Conservation (phyloP, 2,888 invertebrate species). For the Amphipyra berbera region DNA sequence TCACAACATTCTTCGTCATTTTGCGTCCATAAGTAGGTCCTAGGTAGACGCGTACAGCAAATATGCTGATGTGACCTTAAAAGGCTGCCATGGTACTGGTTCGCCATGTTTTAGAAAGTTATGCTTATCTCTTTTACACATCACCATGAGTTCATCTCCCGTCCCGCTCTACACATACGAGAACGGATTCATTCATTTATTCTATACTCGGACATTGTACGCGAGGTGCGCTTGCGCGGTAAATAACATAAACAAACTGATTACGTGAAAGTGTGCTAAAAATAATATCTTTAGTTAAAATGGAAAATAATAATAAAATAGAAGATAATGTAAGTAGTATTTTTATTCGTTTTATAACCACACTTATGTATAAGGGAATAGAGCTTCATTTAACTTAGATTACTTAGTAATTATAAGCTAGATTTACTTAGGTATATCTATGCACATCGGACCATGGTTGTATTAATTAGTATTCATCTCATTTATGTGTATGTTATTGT, state of each 20-base stretch:
- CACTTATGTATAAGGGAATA: neutral
- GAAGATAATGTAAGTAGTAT: slow-evolving; percentile 28
- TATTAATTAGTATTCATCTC: too few relatives aligned
- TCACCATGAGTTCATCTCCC: slow-evolving; percentile 17
- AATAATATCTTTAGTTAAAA: slow-evolving; percentile 50
- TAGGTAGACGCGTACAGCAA: slow-evolving; percentile 12
- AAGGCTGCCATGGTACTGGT: slow-evolving; percentile 68
- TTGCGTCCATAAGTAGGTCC: slow-evolving; percentile 8
- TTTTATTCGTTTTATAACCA: neutral
- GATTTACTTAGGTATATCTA: too few relatives aligned
- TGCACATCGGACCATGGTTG: too few relatives aligned
- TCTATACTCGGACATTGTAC: slow-evolving; percentile 62
- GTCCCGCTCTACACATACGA: slow-evolving; percentile 65
- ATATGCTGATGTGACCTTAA: slow-evolving; percentile 85
- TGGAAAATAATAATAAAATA: slow-evolving; percentile 45
- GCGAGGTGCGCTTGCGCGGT: slow-evolving; percentile 46
- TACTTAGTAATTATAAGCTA: neutral
- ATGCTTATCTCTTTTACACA: slow-evolving; percentile 66
- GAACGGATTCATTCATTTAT: slow-evolving; percentile 63
- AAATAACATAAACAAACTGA: slow-evolving; percentile 41
- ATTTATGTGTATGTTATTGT: too few relatives aligned
- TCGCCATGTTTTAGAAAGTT: slow-evolving; percentile 84
- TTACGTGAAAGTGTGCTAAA: slow-evolving; percentile 25
- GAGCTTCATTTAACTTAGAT: slow-evolving; percentile 9
- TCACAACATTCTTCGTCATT: neutral